Evolutionary conservation across 2,797 vertebrate genomes (phyloP), one percentile per base, ranked within the genome.

Genomic region (Danio choprae): DNA sequence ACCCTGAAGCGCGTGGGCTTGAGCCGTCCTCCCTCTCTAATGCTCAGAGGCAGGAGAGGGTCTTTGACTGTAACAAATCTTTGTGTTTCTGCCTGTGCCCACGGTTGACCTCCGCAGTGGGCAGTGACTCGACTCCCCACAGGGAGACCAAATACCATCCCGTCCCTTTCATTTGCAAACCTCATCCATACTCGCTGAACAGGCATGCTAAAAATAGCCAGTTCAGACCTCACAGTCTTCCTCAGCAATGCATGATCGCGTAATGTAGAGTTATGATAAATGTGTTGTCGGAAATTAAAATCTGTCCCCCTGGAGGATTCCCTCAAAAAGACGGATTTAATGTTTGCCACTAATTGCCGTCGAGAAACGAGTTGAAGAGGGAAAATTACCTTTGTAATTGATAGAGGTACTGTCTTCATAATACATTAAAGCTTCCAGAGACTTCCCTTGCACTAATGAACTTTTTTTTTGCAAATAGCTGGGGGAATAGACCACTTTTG

Each of bases 131-230:
- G 41, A 70, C 75, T 59, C 81, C 86, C 43, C 82, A 65, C 74
- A 84, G 81, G 80, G 77, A 87, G 87, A 82, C 88, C 77, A 86
- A 87, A 79, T 87, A 53, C 82, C 87, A 43, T 43, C 75, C 40
- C 75, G 46, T 74, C 40, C 40, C n/a, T 79, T 73, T 59, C 75
- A 78, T 68, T 68, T 74, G 10, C 67, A 22, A 43, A 44, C 41
- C 44, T 72, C 50, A 36, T 73, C 72, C 65, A 60, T 77, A 72
- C 40, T 73, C 77, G 79, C 74, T 85, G 88, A 86, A 87, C 86
- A 20, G 51, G 36, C 16, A 9, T 56, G 46, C 89, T 91, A 85
- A 85, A 92, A 93, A 92, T 91, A 91, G 79, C 51, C 58, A 7
- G 13, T 75, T 77, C 20, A 53, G 59, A 76, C 72, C 63, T 11